A percentile compares a stretch with the other conserved stretches of the same genome.
These are phyloP conservation scores for Tachycineta bicolor DNA, from an alignment of 2,113 vertebrate species.

Conservation along the genomic window DNA sequence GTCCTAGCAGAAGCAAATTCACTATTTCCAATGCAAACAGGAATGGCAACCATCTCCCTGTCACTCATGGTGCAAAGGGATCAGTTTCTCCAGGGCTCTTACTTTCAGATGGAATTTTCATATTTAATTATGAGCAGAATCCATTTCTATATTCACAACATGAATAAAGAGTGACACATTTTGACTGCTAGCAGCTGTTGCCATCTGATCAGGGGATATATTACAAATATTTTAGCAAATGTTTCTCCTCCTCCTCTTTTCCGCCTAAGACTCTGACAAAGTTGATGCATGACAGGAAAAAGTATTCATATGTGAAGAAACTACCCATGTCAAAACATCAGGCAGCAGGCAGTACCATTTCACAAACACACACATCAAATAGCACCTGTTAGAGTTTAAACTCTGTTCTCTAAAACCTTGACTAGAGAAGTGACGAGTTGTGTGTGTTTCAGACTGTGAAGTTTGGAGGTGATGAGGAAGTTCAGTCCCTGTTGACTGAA, in stretches of 20 bases:
- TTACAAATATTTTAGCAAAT: constrained; percentile 42
- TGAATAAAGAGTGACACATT: background rate
- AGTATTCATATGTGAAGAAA: background rate
- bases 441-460: background rate
- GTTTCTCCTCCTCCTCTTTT: background rate
- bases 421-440: background rate
- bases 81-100: background rate
- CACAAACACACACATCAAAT: background rate
- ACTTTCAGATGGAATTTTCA: background rate
- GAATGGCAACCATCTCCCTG: background rate
- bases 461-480: background rate
- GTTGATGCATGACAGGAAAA: background rate
- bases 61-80: background rate
- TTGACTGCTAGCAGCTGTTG: constrained; percentile 35
- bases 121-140: background rate
- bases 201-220: background rate
- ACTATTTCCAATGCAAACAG: background rate
- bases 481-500: background rate
- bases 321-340: background rate
- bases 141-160: background rate
- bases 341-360: background rate
- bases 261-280: background rate
- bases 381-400: background rate
- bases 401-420: background rate
- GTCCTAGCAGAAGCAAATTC: background rate